Evolutionary conservation across 2,888 invertebrate species (phyloP).

Genomic region (Brenthis hecate): DNA sequence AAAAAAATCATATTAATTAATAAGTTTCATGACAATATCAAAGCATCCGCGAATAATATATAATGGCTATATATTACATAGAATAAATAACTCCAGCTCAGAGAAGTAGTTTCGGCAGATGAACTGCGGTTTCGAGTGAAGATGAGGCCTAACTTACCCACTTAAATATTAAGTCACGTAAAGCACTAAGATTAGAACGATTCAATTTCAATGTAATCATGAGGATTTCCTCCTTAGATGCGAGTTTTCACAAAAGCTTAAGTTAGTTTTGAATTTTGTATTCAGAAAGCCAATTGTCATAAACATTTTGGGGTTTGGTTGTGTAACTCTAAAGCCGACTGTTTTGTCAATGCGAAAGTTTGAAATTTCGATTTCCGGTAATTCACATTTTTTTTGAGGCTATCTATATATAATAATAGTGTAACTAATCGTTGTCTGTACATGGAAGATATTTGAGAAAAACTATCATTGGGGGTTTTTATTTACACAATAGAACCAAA

Average conservation of each 20-base stretch:
- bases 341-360: constrained; percentile 12
- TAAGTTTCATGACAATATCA: no score
- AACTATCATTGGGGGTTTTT: no score
- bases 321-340: constrained; percentile 8
- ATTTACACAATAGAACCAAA: no score
- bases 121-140: constrained; percentile 26
- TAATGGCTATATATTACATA: constrained; percentile 2
- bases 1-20: no score
- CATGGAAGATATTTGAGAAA: no score
- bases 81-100: constrained; percentile 1
- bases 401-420: neutral
- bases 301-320: neutral
- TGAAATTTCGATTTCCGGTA: constrained; percentile 1
- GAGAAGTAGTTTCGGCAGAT: constrained; percentile 22
- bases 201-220: constrained; percentile 35
- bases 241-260: constrained; percentile 32
- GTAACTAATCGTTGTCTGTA: no score
- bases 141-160: constrained; percentile 29
- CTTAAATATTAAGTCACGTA: constrained; percentile 36
- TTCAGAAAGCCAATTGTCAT: constrained; percentile 9
- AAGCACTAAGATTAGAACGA: constrained; percentile 31
- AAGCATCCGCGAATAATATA: no score
- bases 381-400: neutral
- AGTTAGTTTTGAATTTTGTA: constrained; percentile 17
- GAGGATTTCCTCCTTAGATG: constrained; percentile 28